A percentile compares a stretch with the other conserved stretches of the same genome.
These are phyloP conservation scores for Noctua janthina DNA, from an alignment of 2,888 invertebrate genomes.

Conservation along the genomic window DNA sequence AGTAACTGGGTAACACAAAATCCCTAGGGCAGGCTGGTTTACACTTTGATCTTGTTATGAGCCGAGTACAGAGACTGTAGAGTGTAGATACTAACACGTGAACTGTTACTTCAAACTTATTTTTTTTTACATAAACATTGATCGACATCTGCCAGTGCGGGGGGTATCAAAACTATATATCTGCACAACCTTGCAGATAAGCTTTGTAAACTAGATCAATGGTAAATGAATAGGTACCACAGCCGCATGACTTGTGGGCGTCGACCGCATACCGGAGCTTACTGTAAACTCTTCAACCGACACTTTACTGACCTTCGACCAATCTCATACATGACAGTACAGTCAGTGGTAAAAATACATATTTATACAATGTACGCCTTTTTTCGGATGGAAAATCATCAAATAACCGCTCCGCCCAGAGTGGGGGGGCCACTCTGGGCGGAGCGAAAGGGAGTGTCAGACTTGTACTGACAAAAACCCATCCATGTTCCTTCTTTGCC, in stretches of 20 bases:
- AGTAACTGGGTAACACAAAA: background rate
- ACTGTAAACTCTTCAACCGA: background rate
- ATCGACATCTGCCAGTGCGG: background rate
- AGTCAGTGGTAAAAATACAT: background rate
- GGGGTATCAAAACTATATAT: background rate
- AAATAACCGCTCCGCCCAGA: no score
- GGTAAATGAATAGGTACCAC: background rate
- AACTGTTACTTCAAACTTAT: background rate
- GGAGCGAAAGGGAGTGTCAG: no score
- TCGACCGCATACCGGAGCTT: background rate
- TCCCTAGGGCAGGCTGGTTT: background rate
- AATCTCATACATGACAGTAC: background rate
- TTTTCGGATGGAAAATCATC: no score
- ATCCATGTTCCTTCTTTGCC: no score
- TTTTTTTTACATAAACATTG: background rate
- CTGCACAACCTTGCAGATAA: background rate
- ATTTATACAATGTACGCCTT: background rate
- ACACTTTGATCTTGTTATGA: background rate
- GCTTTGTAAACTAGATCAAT: slow-evolving; percentile 8
- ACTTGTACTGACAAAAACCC: no score
- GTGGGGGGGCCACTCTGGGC: no score
- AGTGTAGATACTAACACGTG: background rate
- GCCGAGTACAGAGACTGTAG: background rate
- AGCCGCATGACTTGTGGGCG: background rate
- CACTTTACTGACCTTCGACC: background rate